Conservation (phyloP, 2,797 vertebrate genomes). For the Sitta carolinensis region DNA sequence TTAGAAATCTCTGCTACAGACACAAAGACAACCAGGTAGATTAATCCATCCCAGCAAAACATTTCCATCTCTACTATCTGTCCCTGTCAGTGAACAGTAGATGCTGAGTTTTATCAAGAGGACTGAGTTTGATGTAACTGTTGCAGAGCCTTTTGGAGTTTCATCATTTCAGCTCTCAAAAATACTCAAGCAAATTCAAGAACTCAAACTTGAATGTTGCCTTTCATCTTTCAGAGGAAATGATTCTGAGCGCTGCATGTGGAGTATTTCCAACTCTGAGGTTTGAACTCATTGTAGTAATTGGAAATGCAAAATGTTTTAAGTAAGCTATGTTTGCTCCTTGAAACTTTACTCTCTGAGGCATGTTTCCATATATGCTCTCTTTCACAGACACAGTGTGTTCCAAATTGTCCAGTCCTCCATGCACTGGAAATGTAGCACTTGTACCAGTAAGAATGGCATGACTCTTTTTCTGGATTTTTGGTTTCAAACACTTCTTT, state of each 20-base stretch:
- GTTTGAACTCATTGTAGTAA: neutral
- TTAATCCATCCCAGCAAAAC: neutral
- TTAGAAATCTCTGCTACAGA: neutral
- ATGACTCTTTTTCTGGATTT: neutral
- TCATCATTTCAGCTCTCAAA: neutral
- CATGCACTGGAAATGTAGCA: neutral
- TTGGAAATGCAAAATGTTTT: neutral
- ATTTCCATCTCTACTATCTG: neutral
- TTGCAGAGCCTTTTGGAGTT: neutral
- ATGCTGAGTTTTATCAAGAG: neutral
- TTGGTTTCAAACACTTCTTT: neutral
- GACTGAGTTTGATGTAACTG: neutral
- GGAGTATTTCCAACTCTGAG: neutral
- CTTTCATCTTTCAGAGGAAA: neutral
- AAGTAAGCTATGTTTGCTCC: neutral
- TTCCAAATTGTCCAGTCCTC: neutral
- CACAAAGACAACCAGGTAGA: neutral
- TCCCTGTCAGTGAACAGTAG: neutral
- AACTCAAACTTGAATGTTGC: neutral
- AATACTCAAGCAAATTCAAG: neutral
- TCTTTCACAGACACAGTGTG: neutral
- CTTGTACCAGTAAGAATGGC: neutral
- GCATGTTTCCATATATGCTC: neutral
- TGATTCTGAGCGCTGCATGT: fast-evolving
- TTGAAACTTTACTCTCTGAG: neutral